Base-by-base conservation (phyloP, 2,888 invertebrate species). In the Prenolepis imparis region DNA sequence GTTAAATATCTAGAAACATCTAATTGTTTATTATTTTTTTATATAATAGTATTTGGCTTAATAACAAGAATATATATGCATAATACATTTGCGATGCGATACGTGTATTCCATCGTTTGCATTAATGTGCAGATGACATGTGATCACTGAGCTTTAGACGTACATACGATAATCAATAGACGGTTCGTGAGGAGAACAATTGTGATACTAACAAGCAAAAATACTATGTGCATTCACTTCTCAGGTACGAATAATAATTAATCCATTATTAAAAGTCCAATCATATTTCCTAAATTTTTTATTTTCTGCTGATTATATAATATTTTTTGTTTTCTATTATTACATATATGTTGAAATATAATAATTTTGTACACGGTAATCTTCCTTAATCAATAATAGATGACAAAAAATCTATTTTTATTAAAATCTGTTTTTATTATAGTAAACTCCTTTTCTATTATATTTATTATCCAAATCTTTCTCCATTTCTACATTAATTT, bases 91-190 rank as follows among this genome's bases (percentile, higher is more conserved):
- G 59, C 59, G 12, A 61, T 78, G 67, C 21, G n/a, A n/a, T n/a
- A n/a, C n/a, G n/a, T n/a, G 57, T 61, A 48, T 55, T 78, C 59
- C 59, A 78, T 78, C 78, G 57, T 68, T 80, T 70, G 78, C 70
- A 80, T 80, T 80, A 80, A 80, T 70, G 70, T 61, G 78, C 78
- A 80, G 70, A 80, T 80, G 78, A 80, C 70, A 44, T 80, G 78
- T 59, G 78, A 80, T 68, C 44, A 44, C 78, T 68, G 59, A 70
- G 59, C 70, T 70, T 70, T 80, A 57, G 68, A 61, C 70, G 59
- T 80, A 59, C 41, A 18, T 59, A 59, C 59, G 59, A 80, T 61
- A 80, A 80, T 80, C 78, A 48, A 80, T 80, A 70, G 78, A 3
- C 24, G 59, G 70, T 61, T 80, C 70, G 78, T 55, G 70, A 70